Evolutionary conservation across 2,888 invertebrate genomes (phyloP).

Genomic region (Dynastes tityus): DNA sequence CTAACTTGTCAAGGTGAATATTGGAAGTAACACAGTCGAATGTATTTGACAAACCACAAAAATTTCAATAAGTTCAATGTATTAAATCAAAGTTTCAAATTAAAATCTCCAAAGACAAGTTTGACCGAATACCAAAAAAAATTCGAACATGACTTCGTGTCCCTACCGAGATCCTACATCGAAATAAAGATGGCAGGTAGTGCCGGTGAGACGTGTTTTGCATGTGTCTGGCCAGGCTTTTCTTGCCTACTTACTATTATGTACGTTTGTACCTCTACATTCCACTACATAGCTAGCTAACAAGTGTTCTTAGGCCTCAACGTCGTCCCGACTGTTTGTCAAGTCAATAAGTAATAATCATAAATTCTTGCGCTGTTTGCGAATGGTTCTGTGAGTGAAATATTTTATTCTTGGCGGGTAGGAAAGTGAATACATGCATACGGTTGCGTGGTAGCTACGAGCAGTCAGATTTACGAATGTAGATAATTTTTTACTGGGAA

Average conservation of each 20-base stretch:
- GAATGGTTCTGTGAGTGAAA: slow-evolving; percentile 34
- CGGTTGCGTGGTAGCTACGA: slow-evolving; percentile 24
- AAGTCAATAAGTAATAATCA: slow-evolving; percentile 47
- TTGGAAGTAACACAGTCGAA: too few species aligned
- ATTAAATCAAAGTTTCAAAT: too few species aligned
- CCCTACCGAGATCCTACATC: neutral
- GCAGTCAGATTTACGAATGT: slow-evolving; percentile 18
- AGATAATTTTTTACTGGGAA: slow-evolving; percentile 43
- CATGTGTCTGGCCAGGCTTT: slow-evolving; percentile 18
- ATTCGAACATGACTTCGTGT: too few species aligned
- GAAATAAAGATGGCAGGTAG: slow-evolving; percentile 43
- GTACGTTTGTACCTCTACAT: slow-evolving; percentile 16
- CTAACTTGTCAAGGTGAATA: too few species aligned
- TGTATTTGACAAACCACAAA: too few species aligned
- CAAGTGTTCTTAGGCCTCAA: slow-evolving; percentile 38
- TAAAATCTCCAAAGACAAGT: too few species aligned
- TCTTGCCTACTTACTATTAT: slow-evolving; percentile 24
- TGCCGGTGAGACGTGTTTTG: slow-evolving; percentile 42
- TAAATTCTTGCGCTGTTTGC: slow-evolving; percentile 46
- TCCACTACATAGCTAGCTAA: slow-evolving; percentile 30
- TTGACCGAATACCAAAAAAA: too few species aligned
- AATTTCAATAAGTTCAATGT: too few species aligned
- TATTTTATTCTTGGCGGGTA: slow-evolving; percentile 37
- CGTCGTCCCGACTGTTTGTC: slow-evolving; percentile 40
- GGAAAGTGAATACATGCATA: neutral